phyloP scores from a whole-genome alignment of 2,888 invertebrate genomes.

The Osmoderma eremita region DNA sequence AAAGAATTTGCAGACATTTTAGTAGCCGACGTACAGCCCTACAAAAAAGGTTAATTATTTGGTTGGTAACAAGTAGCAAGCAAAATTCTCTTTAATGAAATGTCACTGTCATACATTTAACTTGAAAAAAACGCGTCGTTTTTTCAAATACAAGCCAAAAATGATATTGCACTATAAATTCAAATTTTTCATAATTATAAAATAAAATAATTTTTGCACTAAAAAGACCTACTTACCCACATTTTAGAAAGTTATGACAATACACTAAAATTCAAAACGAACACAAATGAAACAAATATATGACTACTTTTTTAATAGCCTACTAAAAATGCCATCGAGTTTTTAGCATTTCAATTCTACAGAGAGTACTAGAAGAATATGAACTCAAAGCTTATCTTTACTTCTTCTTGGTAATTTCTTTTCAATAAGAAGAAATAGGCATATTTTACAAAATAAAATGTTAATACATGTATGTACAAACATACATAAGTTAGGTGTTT shows the following conservation, averaged over 20 bases:
- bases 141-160: background rate
- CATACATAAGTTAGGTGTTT: no score
- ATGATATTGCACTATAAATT: background rate
- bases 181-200: background rate
- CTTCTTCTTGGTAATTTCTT: no score
- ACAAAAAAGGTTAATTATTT: constrained; percentile 46
- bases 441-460: no score
- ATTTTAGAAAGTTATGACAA: constrained; percentile 44
- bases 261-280: constrained; percentile 46
- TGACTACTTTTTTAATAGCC: constrained; percentile 41
- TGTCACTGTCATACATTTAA: constrained; percentile 27
- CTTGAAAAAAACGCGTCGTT: constrained; percentile 16
- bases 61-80: constrained; percentile 4
- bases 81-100: constrained; percentile 16
- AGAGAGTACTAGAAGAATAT: background rate
- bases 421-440: no score
- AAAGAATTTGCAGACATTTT: constrained; percentile 60
- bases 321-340: constrained; percentile 28
- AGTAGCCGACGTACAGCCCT: constrained; percentile 54
- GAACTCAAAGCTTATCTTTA: background rate
- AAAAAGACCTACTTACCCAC: constrained; percentile 39
- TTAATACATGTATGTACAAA: no score
- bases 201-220: background rate
- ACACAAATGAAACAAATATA: constrained; percentile 46
- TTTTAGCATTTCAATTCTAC: background rate